Evolutionary conservation across 2,113 vertebrate species (phyloP).

Genomic region (Elephas maximus): DNA sequence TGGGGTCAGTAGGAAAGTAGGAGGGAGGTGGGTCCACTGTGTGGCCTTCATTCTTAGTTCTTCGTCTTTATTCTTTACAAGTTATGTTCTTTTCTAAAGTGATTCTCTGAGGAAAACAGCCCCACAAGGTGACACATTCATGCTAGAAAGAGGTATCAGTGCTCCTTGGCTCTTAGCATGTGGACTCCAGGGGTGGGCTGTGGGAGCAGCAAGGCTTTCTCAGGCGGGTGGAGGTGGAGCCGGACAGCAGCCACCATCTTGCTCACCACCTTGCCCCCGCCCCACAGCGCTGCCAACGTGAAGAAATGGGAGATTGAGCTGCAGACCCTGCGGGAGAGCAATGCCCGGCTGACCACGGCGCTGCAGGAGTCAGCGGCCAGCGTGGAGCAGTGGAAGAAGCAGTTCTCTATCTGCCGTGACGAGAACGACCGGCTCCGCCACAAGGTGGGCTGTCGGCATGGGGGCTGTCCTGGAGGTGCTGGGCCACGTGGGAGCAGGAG

Average conservation of each 20-base stretch:
- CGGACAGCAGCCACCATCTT: accelerated
- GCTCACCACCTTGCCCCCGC: accelerated
- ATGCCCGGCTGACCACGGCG: conserved; percentile 92
- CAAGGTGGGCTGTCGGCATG: conserved; percentile 90
- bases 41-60: neutral
- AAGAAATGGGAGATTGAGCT: conserved; percentile 98
- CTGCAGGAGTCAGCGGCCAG: conserved; percentile 96
- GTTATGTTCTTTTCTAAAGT: neutral
- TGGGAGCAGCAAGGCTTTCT: neutral
- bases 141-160: neutral
- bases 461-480: neutral
- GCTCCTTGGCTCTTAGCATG: neutral
- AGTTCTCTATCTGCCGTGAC: conserved; percentile 93
- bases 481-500: neutral
- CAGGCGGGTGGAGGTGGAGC: neutral
- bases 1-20: too few species aligned
- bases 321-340: conserved; percentile 96
- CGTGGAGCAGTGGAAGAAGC: conserved; percentile 97
- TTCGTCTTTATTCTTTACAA: neutral
- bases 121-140: neutral
- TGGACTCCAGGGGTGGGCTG: accelerated
- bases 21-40: neutral
- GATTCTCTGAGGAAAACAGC: neutral
- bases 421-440: conserved; percentile 94
- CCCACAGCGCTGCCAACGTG: conserved; percentile 92